Evolutionary conservation across 2,888 invertebrate species (phyloP).

Genomic region (Alloplasta piceator): DNA sequence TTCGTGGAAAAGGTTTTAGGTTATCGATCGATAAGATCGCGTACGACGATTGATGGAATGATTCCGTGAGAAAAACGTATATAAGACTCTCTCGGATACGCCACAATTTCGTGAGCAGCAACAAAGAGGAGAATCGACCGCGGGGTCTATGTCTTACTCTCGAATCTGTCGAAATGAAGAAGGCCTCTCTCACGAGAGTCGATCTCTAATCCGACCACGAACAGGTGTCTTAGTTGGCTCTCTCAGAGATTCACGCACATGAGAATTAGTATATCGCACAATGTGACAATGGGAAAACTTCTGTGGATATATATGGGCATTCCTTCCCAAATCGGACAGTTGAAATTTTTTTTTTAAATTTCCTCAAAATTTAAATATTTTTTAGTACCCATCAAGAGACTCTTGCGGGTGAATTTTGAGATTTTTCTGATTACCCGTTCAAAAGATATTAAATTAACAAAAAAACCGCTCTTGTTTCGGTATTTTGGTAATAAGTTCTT

Average conservation of each 20-base stretch:
- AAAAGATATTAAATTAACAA: too few relatives aligned
- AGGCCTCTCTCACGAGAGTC: conserved; percentile 29
- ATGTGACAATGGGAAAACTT: conserved; percentile 7
- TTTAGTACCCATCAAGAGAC: too few relatives aligned
- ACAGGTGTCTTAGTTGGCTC: conserved; percentile 26
- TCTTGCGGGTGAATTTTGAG: too few relatives aligned
- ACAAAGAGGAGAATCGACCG: conserved; percentile 25
- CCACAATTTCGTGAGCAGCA: conserved; percentile 10
- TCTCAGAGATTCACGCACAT: background rate
- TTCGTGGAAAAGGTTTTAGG: conserved; percentile 27
- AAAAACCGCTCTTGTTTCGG: too few relatives aligned
- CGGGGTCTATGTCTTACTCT: conserved; percentile 4
- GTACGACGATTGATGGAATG: conserved; percentile 42
- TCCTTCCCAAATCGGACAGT: too few relatives aligned
- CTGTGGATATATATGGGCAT: background rate
- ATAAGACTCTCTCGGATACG: conserved; percentile 1
- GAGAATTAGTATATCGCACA: background rate
- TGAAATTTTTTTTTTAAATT: too few relatives aligned
- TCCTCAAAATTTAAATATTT: too few relatives aligned
- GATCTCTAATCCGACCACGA: conserved; percentile 53
- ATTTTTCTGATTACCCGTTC: too few relatives aligned
- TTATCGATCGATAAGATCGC: conserved; percentile 39
- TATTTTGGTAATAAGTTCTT: too few relatives aligned
- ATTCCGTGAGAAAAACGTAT: conserved; percentile 39
- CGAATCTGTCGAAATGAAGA: conserved; percentile 30